A percentile compares a stretch with the other conserved stretches of the same genome.
These are phyloP conservation scores for Drosophila pseudotakahashii DNA, from an alignment of 2,888 invertebrate genomes.

Conservation along the genomic window DNA sequence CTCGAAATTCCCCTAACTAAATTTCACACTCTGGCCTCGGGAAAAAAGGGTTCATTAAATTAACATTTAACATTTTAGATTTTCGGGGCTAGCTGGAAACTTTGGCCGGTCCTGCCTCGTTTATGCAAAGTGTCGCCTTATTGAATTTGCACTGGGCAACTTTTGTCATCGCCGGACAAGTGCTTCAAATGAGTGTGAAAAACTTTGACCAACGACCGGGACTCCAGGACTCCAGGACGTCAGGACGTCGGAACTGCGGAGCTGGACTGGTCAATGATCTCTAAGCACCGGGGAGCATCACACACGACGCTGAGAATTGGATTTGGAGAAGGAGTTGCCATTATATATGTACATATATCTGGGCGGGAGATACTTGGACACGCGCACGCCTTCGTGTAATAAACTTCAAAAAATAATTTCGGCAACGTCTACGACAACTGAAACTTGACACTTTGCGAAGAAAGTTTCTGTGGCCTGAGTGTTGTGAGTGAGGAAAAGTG, in stretches of 20 bases:
- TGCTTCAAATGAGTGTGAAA: conserved; percentile 57
- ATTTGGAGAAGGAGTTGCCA: conserved; percentile 19
- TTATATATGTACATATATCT: conserved; percentile 11
- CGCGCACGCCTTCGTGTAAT: conserved; percentile 58
- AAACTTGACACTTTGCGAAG: conserved; percentile 77
- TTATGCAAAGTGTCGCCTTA: conserved; percentile 70
- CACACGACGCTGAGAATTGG: conserved; percentile 23
- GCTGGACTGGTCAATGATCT: conserved; percentile 55
- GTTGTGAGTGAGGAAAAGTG: conserved; percentile 53
- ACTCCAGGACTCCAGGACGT: neutral
- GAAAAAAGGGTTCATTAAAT: conserved; percentile 60
- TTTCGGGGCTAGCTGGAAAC: conserved; percentile 29
- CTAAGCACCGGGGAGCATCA: conserved; percentile 28
- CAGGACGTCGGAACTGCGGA: neutral
- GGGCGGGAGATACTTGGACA: conserved; percentile 44
- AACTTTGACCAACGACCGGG: conserved; percentile 44
- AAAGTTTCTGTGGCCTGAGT: conserved; percentile 74
- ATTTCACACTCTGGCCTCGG: neutral
- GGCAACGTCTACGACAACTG: conserved; percentile 74
- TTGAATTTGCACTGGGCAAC: conserved; percentile 64
- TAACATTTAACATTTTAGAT: conserved; percentile 50
- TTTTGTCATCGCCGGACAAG: conserved; percentile 59
- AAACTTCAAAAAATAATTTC: conserved; percentile 77
- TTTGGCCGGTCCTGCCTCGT: conserved; percentile 44
- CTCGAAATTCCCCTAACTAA: neutral